Conservation (phyloP, 2,888 invertebrate species). For the Acanthosepion pharaonis region DNA sequence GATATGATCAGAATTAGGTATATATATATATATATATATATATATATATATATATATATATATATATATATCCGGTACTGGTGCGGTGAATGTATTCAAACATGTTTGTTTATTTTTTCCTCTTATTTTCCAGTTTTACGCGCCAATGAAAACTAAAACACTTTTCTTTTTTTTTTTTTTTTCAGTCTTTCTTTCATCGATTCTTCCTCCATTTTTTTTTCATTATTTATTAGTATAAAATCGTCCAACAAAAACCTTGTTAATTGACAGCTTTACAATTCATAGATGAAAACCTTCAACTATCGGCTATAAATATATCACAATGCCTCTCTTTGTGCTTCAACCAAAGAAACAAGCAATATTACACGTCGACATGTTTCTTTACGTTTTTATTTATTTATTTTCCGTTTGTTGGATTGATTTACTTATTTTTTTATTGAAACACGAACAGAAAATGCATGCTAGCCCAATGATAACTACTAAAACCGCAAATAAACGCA, state of each 20-base stretch:
- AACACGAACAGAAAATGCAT: too few relatives aligned
- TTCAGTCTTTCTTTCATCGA: neutral
- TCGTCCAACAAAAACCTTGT: neutral
- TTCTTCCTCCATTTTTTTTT: neutral
- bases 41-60: conserved; percentile 47
- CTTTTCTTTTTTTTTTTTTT: neutral
- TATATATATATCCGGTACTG: neutral
- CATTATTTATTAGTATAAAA: neutral
- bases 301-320: neutral
- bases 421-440: too few relatives aligned
- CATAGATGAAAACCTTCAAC: neutral
- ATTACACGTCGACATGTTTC: too few relatives aligned
- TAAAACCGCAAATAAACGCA: too few relatives aligned
- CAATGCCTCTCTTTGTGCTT: neutral
- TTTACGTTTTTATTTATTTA: too few relatives aligned
- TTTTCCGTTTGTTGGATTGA: too few relatives aligned
- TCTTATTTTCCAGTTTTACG: neutral
- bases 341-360: too few relatives aligned
- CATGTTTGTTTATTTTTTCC: neutral
- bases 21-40: conserved; percentile 45
- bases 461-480: too few relatives aligned
- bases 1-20: neutral
- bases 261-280: neutral
- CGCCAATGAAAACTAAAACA: neutral
- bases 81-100: neutral